Evolutionary conservation across 2,113 vertebrate genomes (phyloP), one percentile per base, ranked within the genome.

Genomic region (Lepisosteus oculatus): DNA sequence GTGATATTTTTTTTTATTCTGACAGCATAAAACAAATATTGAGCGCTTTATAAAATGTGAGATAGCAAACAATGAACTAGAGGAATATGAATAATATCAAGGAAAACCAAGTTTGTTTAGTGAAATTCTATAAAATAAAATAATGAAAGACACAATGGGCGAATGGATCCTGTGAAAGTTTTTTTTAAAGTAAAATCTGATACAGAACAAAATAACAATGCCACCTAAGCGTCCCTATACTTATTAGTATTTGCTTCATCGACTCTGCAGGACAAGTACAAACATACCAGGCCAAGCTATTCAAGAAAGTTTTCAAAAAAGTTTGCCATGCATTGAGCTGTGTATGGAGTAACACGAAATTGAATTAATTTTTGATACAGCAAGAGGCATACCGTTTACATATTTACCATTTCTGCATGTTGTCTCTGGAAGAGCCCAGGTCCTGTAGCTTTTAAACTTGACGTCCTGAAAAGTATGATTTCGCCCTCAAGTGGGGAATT

Each of bases 351-450:
- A 59, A 63, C 43, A 61, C 63, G 72, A 2, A 44, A 51, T 1
- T 72, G 43, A 68, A 64, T 63, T 51, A 4, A 11, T 66, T 65
- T 51, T 42, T 13, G 57, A 42, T 62, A 69, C 15, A 51, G 72
- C 61, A n/a, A 12, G 55, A 64, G 62, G 62, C 61, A 65, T 57
- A 51, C 55, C 54, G 67, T 55, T 45, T 63, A 74, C 42, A 84
- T 88, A 91, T 87, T 93, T 88, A 93, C 91, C 91, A 93, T 92
- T 83, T 86, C 85, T 89, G 90, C 91, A 93, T 93, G 87, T 84
- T 89, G 87, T 86, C 72, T 87, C 77, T 85, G 79, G 84, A 74
- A 83, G 86, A 86, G 17, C 79, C 78, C 78, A 65, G 83, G 75
- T 91, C 70, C 85, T 84, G 86, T 83, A 72, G 75, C 82, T 85